Percentiles rank a stretch among this genome's conserved stretches.
Conservation (phyloP, 2,797 vertebrate genomes). For the Micromesistius poutassou region DNA sequence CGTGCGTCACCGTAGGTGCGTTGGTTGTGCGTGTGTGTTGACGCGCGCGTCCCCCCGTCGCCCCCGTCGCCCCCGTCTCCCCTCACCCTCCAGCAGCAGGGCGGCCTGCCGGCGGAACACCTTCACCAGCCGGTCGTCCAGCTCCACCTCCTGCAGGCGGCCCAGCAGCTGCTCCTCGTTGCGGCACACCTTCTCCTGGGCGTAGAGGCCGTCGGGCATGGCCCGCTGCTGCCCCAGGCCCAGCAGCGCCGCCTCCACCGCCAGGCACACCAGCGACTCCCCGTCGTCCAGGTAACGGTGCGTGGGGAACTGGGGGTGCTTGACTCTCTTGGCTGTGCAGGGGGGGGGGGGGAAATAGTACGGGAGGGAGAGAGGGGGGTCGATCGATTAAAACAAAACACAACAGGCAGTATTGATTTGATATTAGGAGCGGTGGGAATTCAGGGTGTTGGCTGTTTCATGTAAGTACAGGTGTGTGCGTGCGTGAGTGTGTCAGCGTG, state of each 20-base stretch:
- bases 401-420: not conserved
- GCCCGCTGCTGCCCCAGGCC: constrained; percentile 90
- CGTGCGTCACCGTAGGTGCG: too few relatives aligned
- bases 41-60: not conserved
- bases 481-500: too few relatives aligned
- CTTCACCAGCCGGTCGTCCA: constrained; percentile 86
- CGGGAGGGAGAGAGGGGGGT: not conserved
- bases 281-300: constrained; percentile 87
- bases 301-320: constrained; percentile 74
- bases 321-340: constrained; percentile 79
- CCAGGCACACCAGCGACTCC: constrained; percentile 84
- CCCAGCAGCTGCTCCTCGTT: constrained; percentile 93
- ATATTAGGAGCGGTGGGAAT: not conserved
- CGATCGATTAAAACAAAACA: not conserved
- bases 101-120: constrained; percentile 93
- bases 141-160: constrained; percentile 87
- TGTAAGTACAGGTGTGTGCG: too few relatives aligned
- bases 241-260: constrained; percentile 88
- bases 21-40: too few relatives aligned
- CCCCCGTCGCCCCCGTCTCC: not conserved
- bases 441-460: too few relatives aligned
- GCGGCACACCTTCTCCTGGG: constrained; percentile 94
- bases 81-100: constrained; percentile 90
- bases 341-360: constrained; percentile 16
- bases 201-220: constrained; percentile 95